phyloP scores from a whole-genome alignment of 2,888 invertebrate genomes.

The Pharmacophagus antenor region DNA sequence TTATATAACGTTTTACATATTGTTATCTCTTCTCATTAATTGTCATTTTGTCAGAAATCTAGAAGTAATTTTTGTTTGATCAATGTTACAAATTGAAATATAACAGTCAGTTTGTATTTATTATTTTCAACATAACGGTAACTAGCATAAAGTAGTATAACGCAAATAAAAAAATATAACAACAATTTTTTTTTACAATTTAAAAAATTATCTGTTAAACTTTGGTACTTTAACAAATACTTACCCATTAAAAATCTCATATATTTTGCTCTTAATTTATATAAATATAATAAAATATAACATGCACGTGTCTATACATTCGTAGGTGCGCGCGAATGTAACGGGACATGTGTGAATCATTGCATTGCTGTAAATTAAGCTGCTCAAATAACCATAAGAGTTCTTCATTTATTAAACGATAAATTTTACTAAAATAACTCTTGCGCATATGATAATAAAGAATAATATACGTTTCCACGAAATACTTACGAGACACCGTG shows the following conservation, averaged over 20 bases:
- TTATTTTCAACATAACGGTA: too few relatives aligned
- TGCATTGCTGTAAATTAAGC: constrained; percentile 27
- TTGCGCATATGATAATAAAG: not conserved
- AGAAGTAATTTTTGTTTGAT: too few relatives aligned
- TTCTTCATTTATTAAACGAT: not conserved
- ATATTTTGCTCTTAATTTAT: not conserved
- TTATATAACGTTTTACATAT: too few relatives aligned
- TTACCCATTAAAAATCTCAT: too few relatives aligned
- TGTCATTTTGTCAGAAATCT: too few relatives aligned
- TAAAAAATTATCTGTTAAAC: too few relatives aligned
- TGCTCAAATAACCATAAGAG: not conserved
- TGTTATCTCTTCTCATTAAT: too few relatives aligned
- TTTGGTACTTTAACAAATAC: not conserved
- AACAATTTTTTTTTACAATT: too few relatives aligned
- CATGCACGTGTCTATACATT: constrained; percentile 18
- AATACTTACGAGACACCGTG: constrained; percentile 4
- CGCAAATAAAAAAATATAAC: too few relatives aligned
- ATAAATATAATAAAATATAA: not conserved
- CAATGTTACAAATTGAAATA: too few relatives aligned
- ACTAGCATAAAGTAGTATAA: too few relatives aligned
- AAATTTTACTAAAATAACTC: constrained; percentile 3
- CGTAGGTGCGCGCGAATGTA: constrained; percentile 4
- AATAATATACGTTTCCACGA: not conserved
- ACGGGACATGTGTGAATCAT: constrained; percentile 26
- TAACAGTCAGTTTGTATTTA: too few relatives aligned